These are phyloP conservation scores for Pocillopora meandrina DNA, from an alignment of 92 coral and sea anemone species.

Conservation along the genomic window DNA sequence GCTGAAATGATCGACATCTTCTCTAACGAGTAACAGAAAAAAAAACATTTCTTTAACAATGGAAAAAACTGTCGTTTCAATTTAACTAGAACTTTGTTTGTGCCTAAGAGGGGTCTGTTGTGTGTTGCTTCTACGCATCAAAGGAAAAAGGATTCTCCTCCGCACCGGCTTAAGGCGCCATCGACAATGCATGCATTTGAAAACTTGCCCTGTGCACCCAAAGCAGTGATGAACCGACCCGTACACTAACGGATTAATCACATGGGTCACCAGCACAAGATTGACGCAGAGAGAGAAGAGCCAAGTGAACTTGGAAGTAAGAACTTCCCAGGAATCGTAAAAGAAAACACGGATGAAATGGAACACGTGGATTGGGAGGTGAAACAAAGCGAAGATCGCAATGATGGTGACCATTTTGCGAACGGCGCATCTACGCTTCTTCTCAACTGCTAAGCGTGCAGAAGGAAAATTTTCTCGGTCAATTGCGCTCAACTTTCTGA, in stretches of 20 bases:
- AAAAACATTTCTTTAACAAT: neutral
- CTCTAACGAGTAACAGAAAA: too few relatives aligned
- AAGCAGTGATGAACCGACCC: constrained; percentile 40
- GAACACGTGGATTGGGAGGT: constrained; percentile 63
- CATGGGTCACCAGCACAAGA: constrained; percentile 63
- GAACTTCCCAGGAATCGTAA: constrained; percentile 39
- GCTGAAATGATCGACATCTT: too few relatives aligned
- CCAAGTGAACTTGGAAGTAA: constrained; percentile 52
- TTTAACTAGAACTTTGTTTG: neutral
- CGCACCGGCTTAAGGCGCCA: neutral
- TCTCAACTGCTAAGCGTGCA: constrained; percentile 35
- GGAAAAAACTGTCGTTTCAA: neutral
- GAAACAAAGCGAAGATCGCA: constrained; percentile 54
- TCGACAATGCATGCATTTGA: neutral
- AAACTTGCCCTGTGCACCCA: neutral
- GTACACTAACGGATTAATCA: constrained; percentile 61
- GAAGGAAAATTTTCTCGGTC: constrained; percentile 38
- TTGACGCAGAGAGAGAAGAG: constrained; percentile 52
- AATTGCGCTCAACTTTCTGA: constrained; percentile 45
- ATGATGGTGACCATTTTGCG: constrained; percentile 43
- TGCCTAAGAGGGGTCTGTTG: constrained; percentile 6
- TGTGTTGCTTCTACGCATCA: constrained; percentile 18
- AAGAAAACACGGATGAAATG: constrained; percentile 65
- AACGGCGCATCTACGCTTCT: constrained; percentile 38
- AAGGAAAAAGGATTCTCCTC: neutral